These are phyloP conservation scores for Glareola pratincola DNA, from an alignment of 2,113 vertebrate species.

Conservation along the genomic window DNA sequence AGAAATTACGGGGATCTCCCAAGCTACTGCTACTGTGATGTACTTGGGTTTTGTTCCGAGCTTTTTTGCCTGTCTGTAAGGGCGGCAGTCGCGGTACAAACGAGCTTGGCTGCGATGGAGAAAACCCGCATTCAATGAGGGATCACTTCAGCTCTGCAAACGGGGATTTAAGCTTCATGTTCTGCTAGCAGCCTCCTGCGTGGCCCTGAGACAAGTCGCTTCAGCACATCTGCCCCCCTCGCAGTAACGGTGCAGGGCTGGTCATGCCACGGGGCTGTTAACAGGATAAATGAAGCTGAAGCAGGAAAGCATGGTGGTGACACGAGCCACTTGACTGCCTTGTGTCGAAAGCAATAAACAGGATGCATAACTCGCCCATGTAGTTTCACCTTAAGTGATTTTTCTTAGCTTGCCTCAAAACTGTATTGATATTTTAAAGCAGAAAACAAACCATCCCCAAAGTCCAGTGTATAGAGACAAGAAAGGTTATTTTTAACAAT, in stretches of 20 bases:
- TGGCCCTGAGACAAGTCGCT: background rate
- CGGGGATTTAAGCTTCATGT: background rate
- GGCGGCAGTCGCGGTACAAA: background rate
- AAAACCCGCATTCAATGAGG: background rate
- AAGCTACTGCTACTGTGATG: background rate
- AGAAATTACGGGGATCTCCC: background rate
- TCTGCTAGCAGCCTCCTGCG: background rate
- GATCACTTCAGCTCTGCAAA: background rate
- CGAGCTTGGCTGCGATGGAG: background rate
- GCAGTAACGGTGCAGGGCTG: background rate
- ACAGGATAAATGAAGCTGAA: background rate
- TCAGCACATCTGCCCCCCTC: background rate
- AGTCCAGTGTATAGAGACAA: background rate
- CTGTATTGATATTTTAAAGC: background rate
- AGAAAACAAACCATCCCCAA: background rate
- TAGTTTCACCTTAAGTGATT: background rate
- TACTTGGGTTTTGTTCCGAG: background rate
- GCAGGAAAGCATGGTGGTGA: background rate
- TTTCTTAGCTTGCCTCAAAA: background rate
- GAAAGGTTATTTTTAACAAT: slow-evolving; percentile 51
- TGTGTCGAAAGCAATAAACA: no score
- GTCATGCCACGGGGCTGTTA: background rate
- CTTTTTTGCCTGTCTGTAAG: background rate
- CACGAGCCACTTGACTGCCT: background rate
- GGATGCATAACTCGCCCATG: fast-evolving